A percentile compares a stretch with the other conserved stretches of the same genome.
Conservation (phyloP, 92 coral and sea anemone species). For the Heliopora coerulea region DNA sequence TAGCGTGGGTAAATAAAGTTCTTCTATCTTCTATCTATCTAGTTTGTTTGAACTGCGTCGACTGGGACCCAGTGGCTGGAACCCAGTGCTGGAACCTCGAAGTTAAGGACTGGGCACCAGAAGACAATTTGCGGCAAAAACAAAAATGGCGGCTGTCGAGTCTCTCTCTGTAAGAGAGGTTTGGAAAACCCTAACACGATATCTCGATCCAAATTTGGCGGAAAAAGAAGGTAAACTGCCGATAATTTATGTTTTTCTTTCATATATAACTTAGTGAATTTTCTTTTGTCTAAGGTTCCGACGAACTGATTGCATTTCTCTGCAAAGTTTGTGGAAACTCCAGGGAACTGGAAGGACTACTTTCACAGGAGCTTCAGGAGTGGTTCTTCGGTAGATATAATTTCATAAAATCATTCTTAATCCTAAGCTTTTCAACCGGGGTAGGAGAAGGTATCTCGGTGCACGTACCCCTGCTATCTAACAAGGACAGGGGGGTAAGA, state of each 20-base stretch:
- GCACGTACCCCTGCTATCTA: too few relatives aligned
- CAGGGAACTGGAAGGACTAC: conserved; percentile 20
- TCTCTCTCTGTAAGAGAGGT: conserved; percentile 31
- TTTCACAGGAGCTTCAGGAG: conserved; percentile 40
- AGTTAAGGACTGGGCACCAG: background rate
- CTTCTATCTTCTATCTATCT: too few relatives aligned
- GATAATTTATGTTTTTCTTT: background rate
- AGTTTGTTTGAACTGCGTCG: too few relatives aligned
- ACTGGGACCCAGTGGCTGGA: too few relatives aligned
- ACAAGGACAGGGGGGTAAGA: too few relatives aligned
- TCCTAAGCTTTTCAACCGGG: too few relatives aligned
- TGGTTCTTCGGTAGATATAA: conserved; percentile 51
- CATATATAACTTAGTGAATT: background rate
- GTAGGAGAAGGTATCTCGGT: too few relatives aligned
- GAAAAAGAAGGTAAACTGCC: conserved; percentile 41
- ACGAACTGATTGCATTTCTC: conserved; percentile 9
- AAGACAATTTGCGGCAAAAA: conserved; percentile 5
- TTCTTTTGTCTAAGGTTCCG: background rate
- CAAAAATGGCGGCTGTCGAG: conserved; percentile 70
- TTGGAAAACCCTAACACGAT: conserved; percentile 43
- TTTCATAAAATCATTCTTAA: background rate
- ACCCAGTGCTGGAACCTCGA: too few relatives aligned
- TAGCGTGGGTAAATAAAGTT: too few relatives aligned
- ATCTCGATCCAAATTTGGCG: conserved; percentile 38
- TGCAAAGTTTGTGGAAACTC: conserved; percentile 29